A percentile compares a stretch with the other conserved stretches of the same genome.
Conservation (phyloP, 2,113 vertebrate species). For the Pterophyllum scalare region DNA sequence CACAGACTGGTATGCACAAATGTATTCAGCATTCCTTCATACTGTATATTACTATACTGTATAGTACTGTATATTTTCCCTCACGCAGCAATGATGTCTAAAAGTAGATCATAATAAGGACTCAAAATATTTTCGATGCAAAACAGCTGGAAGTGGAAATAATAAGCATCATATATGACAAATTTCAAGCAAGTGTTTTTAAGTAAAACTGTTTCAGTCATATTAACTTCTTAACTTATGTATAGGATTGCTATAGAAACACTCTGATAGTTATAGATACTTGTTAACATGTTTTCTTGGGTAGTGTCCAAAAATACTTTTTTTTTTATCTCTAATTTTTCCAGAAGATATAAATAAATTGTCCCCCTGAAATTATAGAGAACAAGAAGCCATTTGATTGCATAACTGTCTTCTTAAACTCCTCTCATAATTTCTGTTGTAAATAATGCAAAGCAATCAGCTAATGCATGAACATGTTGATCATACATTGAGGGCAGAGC, state of each 20-base stretch:
- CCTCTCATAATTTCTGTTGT: not conserved
- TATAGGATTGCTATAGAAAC: not conserved
- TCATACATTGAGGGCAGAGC: not conserved
- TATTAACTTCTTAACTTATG: not conserved
- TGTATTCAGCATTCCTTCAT: not conserved
- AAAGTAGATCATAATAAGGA: not conserved
- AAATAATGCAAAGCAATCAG: slow-evolving; percentile 7
- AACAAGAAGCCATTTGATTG: not conserved
- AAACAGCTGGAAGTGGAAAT: not conserved
- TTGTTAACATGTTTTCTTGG: not conserved
- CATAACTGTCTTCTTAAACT: not conserved
- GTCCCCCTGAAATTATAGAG: not conserved
- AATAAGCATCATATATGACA: not conserved
- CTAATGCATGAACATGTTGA: slow-evolving; percentile 1
- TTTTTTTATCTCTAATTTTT: not conserved
- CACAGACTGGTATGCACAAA: not conserved
- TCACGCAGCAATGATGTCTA: not conserved
- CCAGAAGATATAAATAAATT: not conserved
- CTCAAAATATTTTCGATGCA: not conserved
- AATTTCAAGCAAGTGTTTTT: slow-evolving; percentile 10
- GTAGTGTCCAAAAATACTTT: not conserved
- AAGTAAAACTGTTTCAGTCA: slow-evolving; percentile 24
- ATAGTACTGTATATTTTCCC: not conserved
- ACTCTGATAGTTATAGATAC: not conserved
- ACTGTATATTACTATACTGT: not conserved